Conservation (phyloP, 2,888 invertebrate genomes). For the Nysson spinosus region DNA sequence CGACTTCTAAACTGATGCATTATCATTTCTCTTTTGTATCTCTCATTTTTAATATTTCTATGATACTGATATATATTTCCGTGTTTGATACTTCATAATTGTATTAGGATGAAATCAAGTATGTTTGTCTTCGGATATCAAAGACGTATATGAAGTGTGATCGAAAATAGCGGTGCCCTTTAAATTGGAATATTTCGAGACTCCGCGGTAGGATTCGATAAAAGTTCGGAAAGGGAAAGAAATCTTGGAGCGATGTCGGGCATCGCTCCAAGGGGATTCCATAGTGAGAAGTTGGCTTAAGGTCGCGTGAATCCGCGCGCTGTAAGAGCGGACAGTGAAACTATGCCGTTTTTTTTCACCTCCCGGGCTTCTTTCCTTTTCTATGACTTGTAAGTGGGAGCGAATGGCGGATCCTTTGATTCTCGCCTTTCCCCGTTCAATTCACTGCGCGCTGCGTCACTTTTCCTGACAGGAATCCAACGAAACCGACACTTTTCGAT, state of each 20-base stretch:
- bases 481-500: slow-evolving; percentile 37
- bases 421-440: slow-evolving; percentile 31
- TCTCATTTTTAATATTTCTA: too few relatives aligned
- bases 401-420: not conserved
- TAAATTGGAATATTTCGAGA: too few relatives aligned
- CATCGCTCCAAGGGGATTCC: slow-evolving; percentile 11
- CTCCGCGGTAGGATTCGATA: too few relatives aligned
- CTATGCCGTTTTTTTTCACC: slow-evolving; percentile 41
- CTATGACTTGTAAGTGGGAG: slow-evolving; percentile 14
- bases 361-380: slow-evolving; percentile 33
- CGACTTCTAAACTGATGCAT: too few relatives aligned
- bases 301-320: slow-evolving; percentile 60
- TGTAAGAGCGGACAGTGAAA: slow-evolving; percentile 45
- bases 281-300: slow-evolving; percentile 31
- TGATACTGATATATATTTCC: too few relatives aligned
- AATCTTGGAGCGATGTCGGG: slow-evolving; percentile 22
- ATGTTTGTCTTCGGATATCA: too few relatives aligned
- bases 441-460: slow-evolving; percentile 25
- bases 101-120: too few relatives aligned
- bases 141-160: too few relatives aligned
- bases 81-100: too few relatives aligned
- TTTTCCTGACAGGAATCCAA: slow-evolving; percentile 27
- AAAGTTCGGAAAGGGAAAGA: slow-evolving; percentile 8
- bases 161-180: too few relatives aligned
- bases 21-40: too few relatives aligned